phyloP scores from a whole-genome alignment of 2,888 invertebrate genomes.

The Spodoptera exigua region DNA sequence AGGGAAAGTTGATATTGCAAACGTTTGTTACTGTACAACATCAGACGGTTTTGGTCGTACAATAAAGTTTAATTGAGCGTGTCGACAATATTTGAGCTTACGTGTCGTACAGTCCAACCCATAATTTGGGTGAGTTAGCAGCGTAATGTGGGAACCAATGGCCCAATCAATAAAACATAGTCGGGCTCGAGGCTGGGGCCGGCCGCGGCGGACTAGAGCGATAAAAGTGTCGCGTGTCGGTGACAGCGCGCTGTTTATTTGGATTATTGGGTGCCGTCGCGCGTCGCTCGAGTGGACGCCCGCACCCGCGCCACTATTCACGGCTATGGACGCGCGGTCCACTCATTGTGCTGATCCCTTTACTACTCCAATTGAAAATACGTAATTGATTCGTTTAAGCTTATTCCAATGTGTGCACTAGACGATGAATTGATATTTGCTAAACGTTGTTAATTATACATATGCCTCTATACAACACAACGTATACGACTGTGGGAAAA shows the following conservation, averaged over 20 bases:
- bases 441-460: too few relatives aligned
- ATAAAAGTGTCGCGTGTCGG: slow-evolving; percentile 81
- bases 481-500: too few relatives aligned
- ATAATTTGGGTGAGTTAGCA: slow-evolving; percentile 50
- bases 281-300: slow-evolving; percentile 50
- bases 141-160: slow-evolving; percentile 69
- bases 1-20: slow-evolving; percentile 27
- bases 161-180: slow-evolving; percentile 74
- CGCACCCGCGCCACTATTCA: slow-evolving; percentile 21
- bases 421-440: slow-evolving; percentile 38
- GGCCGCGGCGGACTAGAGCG: slow-evolving; percentile 65
- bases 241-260: slow-evolving; percentile 71
- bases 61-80: slow-evolving; percentile 40
- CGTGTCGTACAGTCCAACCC: slow-evolving; percentile 23
- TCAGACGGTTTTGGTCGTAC: slow-evolving; percentile 11
- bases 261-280: slow-evolving; percentile 66
- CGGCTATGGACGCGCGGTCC: slow-evolving; percentile 2
- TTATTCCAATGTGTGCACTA: slow-evolving; percentile 49
- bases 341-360: slow-evolving; percentile 46
- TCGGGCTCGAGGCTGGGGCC: slow-evolving; percentile 64
- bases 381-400: slow-evolving; percentile 49
- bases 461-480: too few relatives aligned
- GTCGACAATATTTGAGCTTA: slow-evolving; percentile 42
- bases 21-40: slow-evolving; percentile 12
- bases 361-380: slow-evolving; percentile 33